Conservation (phyloP, 2,888 invertebrate genomes). For the Lasioglossum leucozonium region DNA sequence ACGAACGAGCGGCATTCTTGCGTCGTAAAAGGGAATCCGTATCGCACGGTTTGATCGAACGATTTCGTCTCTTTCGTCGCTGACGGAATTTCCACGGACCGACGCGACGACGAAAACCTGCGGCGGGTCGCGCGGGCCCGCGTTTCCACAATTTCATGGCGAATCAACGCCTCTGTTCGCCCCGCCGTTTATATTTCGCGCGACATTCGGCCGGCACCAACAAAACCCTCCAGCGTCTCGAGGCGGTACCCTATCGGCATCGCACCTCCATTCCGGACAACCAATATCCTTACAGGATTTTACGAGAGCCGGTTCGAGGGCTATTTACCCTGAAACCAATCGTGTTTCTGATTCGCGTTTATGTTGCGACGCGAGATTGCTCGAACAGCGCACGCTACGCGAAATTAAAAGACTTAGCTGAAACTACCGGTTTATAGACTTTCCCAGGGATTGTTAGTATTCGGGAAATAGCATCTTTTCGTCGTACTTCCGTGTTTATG, state of each 20-base stretch:
- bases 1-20: conserved; percentile 16
- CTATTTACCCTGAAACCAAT: conserved; percentile 55
- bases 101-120: conserved; percentile 8
- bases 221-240: conserved; percentile 1
- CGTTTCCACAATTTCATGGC: conserved; percentile 48
- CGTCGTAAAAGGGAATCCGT: conserved; percentile 34
- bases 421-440: not conserved
- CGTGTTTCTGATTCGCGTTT: conserved; percentile 43
- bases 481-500: not conserved
- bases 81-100: conserved; percentile 10
- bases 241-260: not conserved
- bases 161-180: conserved; percentile 54
- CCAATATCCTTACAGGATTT: conserved; percentile 66
- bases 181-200: conserved; percentile 56
- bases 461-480: no score
- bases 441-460: not conserved
- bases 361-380: conserved; percentile 17
- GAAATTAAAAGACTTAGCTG: conserved; percentile 20
- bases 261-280: conserved; percentile 46
- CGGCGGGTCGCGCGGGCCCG: not conserved
- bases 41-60: conserved; percentile 39
- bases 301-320: conserved; percentile 52
- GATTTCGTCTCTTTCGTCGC: conserved; percentile 24
- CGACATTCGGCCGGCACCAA: conserved; percentile 27
- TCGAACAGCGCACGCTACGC: not conserved